Evolutionary conservation across 2,888 invertebrate genomes (phyloP).

Genomic region (Perizoma flavofasciatum): DNA sequence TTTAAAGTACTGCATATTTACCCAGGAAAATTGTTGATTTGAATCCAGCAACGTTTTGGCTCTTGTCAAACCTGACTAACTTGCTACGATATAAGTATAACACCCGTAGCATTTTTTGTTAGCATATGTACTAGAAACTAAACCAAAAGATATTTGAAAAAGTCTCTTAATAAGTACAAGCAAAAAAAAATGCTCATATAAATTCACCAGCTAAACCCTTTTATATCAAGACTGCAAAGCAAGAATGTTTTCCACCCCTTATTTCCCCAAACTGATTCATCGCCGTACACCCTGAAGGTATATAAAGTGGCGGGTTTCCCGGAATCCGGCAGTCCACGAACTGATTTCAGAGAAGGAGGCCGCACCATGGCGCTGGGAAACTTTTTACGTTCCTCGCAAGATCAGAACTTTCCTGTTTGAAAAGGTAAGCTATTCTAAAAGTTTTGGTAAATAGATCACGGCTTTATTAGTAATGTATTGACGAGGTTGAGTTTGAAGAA

Average conservation of each 20-base stretch:
- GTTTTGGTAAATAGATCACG: conserved; percentile 1
- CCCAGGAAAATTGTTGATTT: no score
- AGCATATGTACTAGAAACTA: no score
- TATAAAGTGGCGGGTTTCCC: conserved; percentile 67
- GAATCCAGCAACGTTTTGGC: no score
- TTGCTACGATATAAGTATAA: no score
- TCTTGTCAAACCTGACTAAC: no score
- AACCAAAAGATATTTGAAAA: no score
- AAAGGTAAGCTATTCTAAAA: conserved; percentile 39
- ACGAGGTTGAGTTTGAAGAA: not conserved
- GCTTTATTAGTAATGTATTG: not conserved
- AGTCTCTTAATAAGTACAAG: no score
- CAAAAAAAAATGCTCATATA: no score
- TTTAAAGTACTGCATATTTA: conserved; percentile 7
- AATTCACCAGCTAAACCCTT: not conserved
- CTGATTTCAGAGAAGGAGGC: conserved; percentile 36
- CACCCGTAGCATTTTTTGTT: no score
- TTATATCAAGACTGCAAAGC: conserved; percentile 1
- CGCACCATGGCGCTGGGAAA: conserved; percentile 47
- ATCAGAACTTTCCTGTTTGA: conserved; percentile 67
- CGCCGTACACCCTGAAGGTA: conserved; percentile 43
- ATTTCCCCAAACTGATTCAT: conserved; percentile 51
- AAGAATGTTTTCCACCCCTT: conserved; percentile 22
- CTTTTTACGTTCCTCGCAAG: conserved; percentile 68
- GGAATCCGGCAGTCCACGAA: conserved; percentile 46